Evolutionary conservation across 2,888 invertebrate species (phyloP).

Genomic region (Metacarcinus magister): DNA sequence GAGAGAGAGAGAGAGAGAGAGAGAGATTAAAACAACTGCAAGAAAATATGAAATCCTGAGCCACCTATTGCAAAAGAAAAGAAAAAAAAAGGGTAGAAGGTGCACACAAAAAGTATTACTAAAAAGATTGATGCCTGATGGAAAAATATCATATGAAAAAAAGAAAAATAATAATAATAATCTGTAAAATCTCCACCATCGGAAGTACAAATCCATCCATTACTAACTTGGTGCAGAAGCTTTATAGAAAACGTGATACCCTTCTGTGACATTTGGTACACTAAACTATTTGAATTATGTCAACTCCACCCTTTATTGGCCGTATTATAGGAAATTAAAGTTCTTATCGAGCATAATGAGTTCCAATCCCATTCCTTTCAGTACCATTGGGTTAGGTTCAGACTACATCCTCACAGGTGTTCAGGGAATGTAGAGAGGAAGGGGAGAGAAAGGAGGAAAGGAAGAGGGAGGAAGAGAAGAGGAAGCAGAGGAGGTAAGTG

Average conservation of each 20-base stretch:
- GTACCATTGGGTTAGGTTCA: neutral
- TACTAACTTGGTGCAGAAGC: neutral
- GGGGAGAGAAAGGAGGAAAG: neutral
- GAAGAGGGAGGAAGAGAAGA: neutral
- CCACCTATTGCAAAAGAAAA: neutral
- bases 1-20: slow-evolving; percentile 6
- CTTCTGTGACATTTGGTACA: neutral
- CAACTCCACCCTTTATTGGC: neutral
- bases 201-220: neutral
- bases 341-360: neutral
- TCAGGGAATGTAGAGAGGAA: neutral
- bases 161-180: neutral
- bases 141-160: too few species aligned
- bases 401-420: neutral
- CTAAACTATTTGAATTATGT: neutral
- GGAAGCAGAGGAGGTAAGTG: neutral
- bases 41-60: neutral
- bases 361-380: neutral
- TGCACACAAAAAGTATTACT: neutral
- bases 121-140: neutral
- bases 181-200: neutral
- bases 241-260: neutral
- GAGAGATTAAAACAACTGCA: neutral
- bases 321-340: neutral
- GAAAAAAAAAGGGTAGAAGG: neutral